Conservation (phyloP, 2,888 invertebrate species). For the Bellardia pandia region DNA sequence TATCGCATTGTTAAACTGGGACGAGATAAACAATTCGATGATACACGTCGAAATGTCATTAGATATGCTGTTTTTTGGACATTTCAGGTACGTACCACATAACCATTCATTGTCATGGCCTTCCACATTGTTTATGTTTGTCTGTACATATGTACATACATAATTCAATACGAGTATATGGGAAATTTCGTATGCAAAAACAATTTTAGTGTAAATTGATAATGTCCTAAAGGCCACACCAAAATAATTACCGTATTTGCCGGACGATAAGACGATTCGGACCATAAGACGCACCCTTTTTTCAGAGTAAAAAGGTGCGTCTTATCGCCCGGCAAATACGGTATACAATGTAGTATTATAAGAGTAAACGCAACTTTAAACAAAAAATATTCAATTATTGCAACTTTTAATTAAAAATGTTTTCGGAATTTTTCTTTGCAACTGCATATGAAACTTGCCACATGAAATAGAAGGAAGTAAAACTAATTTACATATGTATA, state of each 20-base stretch:
- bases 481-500: slow-evolving; percentile 11
- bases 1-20: slow-evolving; percentile 95
- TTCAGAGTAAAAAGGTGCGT: too few species aligned
- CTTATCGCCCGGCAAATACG: too few species aligned
- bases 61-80: slow-evolving; percentile 97
- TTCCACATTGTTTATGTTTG: background rate
- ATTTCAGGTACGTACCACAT: slow-evolving; percentile 88
- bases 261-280: too few species aligned
- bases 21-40: slow-evolving; percentile 95
- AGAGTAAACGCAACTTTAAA: too few species aligned
- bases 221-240: too few species aligned
- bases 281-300: too few species aligned
- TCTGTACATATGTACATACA: too few species aligned
- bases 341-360: too few species aligned
- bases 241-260: too few species aligned
- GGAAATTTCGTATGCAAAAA: background rate
- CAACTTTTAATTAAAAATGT: too few species aligned
- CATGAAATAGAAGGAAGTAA: background rate
- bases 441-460: background rate
- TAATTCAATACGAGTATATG: background rate
- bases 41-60: slow-evolving; percentile 92
- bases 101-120: background rate
- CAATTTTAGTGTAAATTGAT: background rate
- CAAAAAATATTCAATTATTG: too few species aligned
- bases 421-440: too few species aligned